Evolutionary conservation across 2,113 vertebrate genomes (phyloP), one percentile per base, ranked within the genome.

Genomic region (Cebus imitator): DNA sequence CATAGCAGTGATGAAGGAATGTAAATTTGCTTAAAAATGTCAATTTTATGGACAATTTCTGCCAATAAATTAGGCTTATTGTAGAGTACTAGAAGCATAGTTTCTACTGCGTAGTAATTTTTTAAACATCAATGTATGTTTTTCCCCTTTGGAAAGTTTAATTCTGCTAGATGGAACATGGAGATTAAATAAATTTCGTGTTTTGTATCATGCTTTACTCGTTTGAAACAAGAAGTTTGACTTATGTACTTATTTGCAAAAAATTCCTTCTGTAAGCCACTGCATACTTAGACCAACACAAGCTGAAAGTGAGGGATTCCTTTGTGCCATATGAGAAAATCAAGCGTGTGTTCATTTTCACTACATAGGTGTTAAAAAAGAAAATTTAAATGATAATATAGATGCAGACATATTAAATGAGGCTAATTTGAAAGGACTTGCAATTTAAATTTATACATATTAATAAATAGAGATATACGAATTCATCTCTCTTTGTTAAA

Each of bases 21-120:
- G n/a, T 66, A 83, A 88, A 94, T 95, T 76, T 95, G 5, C 43
- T 89, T 86, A 8, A 92, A 96, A 90, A 80, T 70, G 16, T n/a
- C 83, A 84, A 32, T 81, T 97, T 90, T 76, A 84, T 50, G 30
- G 43, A 23, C 1, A 21, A 68, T 84, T 93, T 90, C 43, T 94
- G 75, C 21, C 94, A 97, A 97, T 95, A 87, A 20, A 11, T 94
- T 85, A 93, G 55, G 17, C 1, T 76, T 96, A 3, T 52, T 79
- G 17, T 95, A 72, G 6, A 80, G 18, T 93, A 12, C 27, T 64
- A 25, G 94, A 79, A 79, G 3, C 30, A 92, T 91, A 86, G 13
- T 83, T 88, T 91, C 37, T 84, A 75, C 12, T 18, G 20, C 48
- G 9, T 32, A 43, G 25, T 73, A 87, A 89, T 87, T 97, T 92